These are phyloP conservation scores for Aphodius sticticus DNA, from an alignment of 2,888 invertebrate genomes.

Conservation along the genomic window DNA sequence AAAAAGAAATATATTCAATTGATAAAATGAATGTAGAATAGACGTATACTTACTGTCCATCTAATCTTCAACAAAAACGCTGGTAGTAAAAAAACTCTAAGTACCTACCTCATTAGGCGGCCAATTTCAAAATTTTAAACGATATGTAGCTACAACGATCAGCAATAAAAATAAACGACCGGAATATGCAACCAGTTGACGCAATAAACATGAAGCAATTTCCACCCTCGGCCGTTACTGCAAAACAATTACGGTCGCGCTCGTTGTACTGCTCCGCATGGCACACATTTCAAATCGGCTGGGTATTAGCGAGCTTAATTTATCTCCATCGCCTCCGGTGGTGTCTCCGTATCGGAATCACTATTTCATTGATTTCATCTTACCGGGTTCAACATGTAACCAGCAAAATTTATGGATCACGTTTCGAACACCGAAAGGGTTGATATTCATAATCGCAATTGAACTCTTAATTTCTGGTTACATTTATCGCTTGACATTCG, in stretches of 20 bases:
- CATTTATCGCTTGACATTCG: not conserved
- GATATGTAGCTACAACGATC: not conserved
- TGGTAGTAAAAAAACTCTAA: not conserved
- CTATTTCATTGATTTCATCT: conserved; percentile 4
- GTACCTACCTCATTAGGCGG: not conserved
- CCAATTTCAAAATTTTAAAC: not conserved
- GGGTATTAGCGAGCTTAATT: not conserved
- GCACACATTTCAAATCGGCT: not conserved
- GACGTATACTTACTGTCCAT: too few species aligned
- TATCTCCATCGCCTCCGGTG: not conserved
- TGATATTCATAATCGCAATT: not conserved
- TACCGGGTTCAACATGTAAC: not conserved
- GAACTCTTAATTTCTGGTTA: not conserved
- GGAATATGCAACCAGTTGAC: not conserved
- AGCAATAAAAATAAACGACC: not conserved
- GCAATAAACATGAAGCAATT: conserved; percentile 4
- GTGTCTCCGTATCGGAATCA: not conserved
- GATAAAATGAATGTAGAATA: too few species aligned
- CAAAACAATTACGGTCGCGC: not conserved
- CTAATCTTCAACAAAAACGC: not conserved
- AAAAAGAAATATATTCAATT: too few species aligned
- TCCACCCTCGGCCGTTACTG: not conserved
- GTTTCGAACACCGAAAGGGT: not conserved
- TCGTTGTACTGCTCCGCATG: not conserved
- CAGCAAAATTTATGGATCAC: not conserved